These are phyloP conservation scores for Scolopax mira DNA, from an alignment of 2,113 vertebrate species.

Conservation along the genomic window DNA sequence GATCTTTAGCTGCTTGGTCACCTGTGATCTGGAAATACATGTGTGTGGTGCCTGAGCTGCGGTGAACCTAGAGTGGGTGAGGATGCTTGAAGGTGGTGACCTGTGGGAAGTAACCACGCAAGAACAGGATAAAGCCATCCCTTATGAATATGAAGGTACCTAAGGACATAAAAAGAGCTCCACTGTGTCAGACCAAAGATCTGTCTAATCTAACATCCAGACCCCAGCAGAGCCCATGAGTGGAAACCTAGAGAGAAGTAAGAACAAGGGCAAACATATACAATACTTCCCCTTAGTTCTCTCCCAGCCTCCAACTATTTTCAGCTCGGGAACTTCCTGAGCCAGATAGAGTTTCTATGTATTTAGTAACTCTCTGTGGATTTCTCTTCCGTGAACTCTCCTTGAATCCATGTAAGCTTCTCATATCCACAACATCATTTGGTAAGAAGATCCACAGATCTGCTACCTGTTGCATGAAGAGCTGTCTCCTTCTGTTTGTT, in stretches of 20 bases:
- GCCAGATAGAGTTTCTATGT: slow-evolving; percentile 27
- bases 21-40: neutral
- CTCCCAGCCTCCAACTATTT: slow-evolving; percentile 20
- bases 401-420: slow-evolving; percentile 6
- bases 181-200: neutral
- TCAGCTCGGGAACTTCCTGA: slow-evolving; percentile 47
- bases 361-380: slow-evolving; percentile 11
- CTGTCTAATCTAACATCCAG: neutral
- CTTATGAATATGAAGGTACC: neutral
- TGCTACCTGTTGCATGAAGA: neutral
- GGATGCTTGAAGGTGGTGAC: neutral
- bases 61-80: neutral
- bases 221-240: neutral
- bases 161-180: neutral
- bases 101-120: neutral
- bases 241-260: neutral
- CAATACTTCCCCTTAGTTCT: neutral
- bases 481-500: neutral
- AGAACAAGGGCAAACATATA: neutral
- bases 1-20: neutral
- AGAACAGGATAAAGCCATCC: neutral
- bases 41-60: accelerated
- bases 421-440: neutral
- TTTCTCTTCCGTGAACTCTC: neutral
- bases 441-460: neutral